Evolutionary conservation across 2,797 vertebrate species (phyloP).

Genomic region (Bufotes viridis): DNA sequence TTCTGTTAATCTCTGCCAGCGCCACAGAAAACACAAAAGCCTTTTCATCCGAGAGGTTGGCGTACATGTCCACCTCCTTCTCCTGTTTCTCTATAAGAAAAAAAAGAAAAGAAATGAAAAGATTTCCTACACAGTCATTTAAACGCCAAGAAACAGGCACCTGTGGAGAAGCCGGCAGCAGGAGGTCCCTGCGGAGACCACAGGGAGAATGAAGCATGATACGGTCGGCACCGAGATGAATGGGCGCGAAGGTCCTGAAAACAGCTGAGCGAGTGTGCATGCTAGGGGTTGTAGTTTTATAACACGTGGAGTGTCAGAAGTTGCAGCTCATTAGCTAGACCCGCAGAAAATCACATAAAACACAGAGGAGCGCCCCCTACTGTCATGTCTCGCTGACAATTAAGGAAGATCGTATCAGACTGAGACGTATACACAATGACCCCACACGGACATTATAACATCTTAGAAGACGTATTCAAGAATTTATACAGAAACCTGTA

Average conservation of each 20-base stretch:
- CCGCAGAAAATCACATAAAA: too few relatives aligned
- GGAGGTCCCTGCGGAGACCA: neutral
- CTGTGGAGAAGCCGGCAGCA: too few relatives aligned
- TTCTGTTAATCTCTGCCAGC: slow-evolving; percentile 98
- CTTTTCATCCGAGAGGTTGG: slow-evolving; percentile 96
- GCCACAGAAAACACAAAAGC: slow-evolving; percentile 99
- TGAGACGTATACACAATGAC: neutral
- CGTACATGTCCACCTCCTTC: slow-evolving; percentile 97
- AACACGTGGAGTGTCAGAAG: too few relatives aligned
- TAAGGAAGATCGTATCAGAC: neutral
- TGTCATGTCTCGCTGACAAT: too few relatives aligned
- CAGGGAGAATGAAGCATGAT: neutral
- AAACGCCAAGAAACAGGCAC: neutral
- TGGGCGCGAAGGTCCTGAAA: too few relatives aligned
- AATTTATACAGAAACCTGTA: neutral
- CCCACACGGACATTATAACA: neutral
- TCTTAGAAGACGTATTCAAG: neutral
- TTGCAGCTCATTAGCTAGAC: too few relatives aligned
- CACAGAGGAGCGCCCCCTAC: too few relatives aligned
- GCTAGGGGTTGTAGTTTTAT: too few relatives aligned
- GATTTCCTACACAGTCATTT: neutral
- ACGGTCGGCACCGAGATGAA: too few relatives aligned
- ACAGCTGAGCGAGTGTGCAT: too few relatives aligned
- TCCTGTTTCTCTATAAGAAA: slow-evolving; percentile 91
- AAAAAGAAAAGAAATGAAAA: neutral